phyloP scores from a whole-genome alignment of 2,797 vertebrate species.

The Notolepis coatsorum region DNA sequence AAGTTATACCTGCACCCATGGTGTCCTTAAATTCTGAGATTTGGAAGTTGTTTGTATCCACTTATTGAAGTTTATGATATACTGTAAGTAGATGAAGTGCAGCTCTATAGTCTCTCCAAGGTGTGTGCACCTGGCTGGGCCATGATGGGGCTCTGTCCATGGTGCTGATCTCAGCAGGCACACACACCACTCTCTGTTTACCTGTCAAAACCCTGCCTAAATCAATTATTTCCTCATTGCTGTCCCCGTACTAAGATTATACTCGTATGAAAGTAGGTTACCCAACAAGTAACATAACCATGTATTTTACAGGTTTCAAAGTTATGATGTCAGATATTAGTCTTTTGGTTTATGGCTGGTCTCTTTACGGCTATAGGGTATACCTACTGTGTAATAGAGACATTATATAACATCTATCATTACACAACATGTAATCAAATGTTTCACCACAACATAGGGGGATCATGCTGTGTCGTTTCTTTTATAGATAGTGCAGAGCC shows the following conservation, averaged over 20 bases:
- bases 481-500: not conserved
- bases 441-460: not conserved
- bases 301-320: not conserved
- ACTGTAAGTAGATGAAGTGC: too few relatives aligned
- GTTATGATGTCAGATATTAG: not conserved
- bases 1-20: too few relatives aligned
- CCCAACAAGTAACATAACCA: too few relatives aligned
- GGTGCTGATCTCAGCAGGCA: constrained; percentile 75
- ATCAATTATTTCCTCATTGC: too few relatives aligned
- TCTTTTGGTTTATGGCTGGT: not conserved
- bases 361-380: not conserved
- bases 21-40: too few relatives aligned
- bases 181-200: not conserved
- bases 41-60: not conserved
- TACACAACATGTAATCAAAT: not conserved
- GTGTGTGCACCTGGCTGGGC: constrained; percentile 53
- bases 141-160: constrained; percentile 67
- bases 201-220: too few relatives aligned
- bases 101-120: constrained; percentile 23
- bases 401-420: not conserved
- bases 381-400: not conserved
- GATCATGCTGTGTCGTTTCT: not conserved
- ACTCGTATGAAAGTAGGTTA: too few relatives aligned
- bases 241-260: too few relatives aligned
- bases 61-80: not conserved